Evolutionary conservation across 2,797 vertebrate species (phyloP), one percentile per base, ranked within the genome.

Genomic region (Hydrolagus colliei): DNA sequence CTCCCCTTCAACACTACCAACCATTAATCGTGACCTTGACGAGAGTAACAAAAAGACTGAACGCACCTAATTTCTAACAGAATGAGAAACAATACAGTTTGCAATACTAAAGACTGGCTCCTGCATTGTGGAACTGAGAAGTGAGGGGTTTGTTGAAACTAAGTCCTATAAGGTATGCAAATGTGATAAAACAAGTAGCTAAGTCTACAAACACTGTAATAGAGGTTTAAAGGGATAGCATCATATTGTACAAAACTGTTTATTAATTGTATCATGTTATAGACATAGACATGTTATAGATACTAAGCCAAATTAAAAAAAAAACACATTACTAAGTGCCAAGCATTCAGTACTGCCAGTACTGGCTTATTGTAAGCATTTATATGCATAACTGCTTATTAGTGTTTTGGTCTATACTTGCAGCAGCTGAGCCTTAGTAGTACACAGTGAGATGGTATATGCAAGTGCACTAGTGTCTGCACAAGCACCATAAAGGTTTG

Each of bases 301-400:
- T 91, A 88, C 90, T 90, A 91, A 91, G 91, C 89, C 91, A 92
- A 93, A 91, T 90, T 90, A n/a, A 27, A 84, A 74, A 90, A 91
- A 89, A 91, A 71, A 88, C 90, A 27, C 89, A 89, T 92, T 92
- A 92, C 89, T 88, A 92, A 93, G 89, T 93, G 92, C 91, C 93
- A 92, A 91, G 88, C 87, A 74, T 88, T 87, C 90, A 91, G 89
- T 75, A 75, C 88, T 41, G 9, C 61, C 78, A 9, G 14, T 88
- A 88, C 87, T 89, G 87, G 87, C 87, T 20, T 88, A 87, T 73
- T 89, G 88, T 90, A 89, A 91, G 87, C 86, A 88, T 87, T 82
- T 88, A 86, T 86, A 85, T 86, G 78, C 87, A 88, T 90, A 88
- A 86, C 89, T 87, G 87, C 12, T 82, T 91, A 86, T 87, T 85